phyloP scores from a whole-genome alignment of 2,797 vertebrate genomes.

The Myripristis jacobus region DNA sequence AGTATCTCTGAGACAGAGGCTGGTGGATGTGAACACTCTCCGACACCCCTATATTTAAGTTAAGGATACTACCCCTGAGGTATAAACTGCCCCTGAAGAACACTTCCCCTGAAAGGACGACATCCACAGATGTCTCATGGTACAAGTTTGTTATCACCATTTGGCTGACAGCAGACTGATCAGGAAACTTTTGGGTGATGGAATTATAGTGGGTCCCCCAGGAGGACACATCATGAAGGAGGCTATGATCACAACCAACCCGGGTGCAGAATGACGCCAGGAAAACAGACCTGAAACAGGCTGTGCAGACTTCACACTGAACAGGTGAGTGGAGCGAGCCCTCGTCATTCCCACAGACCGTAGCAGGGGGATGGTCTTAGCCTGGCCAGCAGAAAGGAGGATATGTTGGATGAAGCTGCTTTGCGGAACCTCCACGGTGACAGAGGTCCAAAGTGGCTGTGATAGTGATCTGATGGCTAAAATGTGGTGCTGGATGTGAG shows the following conservation, averaged over 20 bases:
- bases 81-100: slow-evolving; percentile 37
- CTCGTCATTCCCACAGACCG: slow-evolving; percentile 20
- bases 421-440: slow-evolving; percentile 43
- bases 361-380: slow-evolving; percentile 27
- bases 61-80: slow-evolving; percentile 21
- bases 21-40: slow-evolving; percentile 42
- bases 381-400: slow-evolving; percentile 35
- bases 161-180: slow-evolving; percentile 42
- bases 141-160: slow-evolving; percentile 54
- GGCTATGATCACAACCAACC: slow-evolving; percentile 47
- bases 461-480: slow-evolving; percentile 30
- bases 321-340: slow-evolving; percentile 28
- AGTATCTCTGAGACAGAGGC: slow-evolving; percentile 53
- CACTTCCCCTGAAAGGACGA: slow-evolving; percentile 47
- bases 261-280: slow-evolving; percentile 40
- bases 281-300: slow-evolving; percentile 36
- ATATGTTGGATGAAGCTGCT: slow-evolving; percentile 27
- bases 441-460: slow-evolving; percentile 38
- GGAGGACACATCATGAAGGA: slow-evolving; percentile 49
- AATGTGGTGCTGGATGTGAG: slow-evolving; percentile 36
- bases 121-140: slow-evolving; percentile 27
- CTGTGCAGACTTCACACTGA: slow-evolving; percentile 26
- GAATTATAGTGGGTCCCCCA: slow-evolving; percentile 49
- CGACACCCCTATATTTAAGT: slow-evolving; percentile 29
- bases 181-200: slow-evolving; percentile 39